Conservation (phyloP, 2,113 vertebrate genomes). For the Protobothrops flavoviridis region DNA sequence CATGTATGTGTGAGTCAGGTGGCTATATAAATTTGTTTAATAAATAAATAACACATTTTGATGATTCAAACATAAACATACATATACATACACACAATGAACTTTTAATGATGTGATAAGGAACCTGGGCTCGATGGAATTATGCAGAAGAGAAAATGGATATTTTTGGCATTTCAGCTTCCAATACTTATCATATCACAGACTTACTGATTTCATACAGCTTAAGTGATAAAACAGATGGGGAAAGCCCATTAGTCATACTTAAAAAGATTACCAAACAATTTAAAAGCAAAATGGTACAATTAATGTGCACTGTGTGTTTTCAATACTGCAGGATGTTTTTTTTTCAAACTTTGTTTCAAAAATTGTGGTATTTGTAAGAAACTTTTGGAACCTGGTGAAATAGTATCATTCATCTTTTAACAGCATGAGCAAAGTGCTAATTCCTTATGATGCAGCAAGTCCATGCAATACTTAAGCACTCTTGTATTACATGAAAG, state of each 20-base stretch:
- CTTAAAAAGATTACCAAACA: neutral
- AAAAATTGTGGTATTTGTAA: conserved; percentile 32
- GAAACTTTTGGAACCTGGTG: conserved; percentile 2
- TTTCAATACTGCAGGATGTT: neutral
- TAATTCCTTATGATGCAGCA: conserved; percentile 54
- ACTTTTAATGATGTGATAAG: neutral
- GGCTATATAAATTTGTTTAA: neutral
- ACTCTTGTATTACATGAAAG: conserved; percentile 41
- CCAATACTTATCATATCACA: neutral
- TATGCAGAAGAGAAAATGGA: neutral
- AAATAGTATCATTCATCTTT: conserved; percentile 32
- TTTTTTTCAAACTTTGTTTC: conserved; percentile 13
- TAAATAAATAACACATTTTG: neutral
- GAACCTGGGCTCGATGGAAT: neutral
- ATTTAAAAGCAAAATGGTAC: neutral
- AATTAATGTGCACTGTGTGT: neutral
- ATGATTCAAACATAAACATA: neutral
- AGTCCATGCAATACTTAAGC: conserved; percentile 18
- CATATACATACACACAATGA: neutral
- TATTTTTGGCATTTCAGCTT: neutral
- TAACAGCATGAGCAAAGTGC: conserved; percentile 27
- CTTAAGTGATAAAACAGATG: neutral
- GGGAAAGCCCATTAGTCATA: neutral
- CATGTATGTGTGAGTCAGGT: neutral
- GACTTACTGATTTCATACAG: neutral